Conservation (phyloP, 2,797 vertebrate species). For the Lagocephalus sceleratus region DNA sequence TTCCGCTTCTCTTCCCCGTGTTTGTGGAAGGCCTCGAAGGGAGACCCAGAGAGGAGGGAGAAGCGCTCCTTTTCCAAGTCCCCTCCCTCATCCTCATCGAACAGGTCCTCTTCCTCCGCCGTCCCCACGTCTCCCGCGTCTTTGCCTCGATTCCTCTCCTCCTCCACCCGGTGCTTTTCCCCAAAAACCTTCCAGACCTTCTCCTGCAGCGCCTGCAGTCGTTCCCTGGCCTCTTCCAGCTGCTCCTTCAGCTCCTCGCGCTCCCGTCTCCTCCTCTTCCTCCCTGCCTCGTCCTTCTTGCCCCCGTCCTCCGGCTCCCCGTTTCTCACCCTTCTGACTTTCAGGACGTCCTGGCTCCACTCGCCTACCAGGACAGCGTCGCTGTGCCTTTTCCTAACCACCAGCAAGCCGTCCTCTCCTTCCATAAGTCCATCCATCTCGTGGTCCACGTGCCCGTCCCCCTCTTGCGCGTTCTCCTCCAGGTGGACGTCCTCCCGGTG, state of each 20-base stretch:
- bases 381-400: constrained; percentile 53
- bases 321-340: constrained; percentile 70
- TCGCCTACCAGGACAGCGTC: constrained; percentile 34
- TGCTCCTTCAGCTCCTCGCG: constrained; percentile 79
- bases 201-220: constrained; percentile 78
- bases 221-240: constrained; percentile 76
- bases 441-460: constrained; percentile 30
- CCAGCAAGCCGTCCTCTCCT: constrained; percentile 34
- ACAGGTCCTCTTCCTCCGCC: constrained; percentile 64
- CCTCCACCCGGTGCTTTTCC: constrained; percentile 60
- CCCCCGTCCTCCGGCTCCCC: constrained; percentile 36
- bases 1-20: constrained; percentile 39
- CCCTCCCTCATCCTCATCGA: constrained; percentile 53
- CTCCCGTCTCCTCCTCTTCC: constrained; percentile 70
- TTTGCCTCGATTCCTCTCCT: constrained; percentile 41
- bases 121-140: constrained; percentile 32
- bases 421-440: constrained; percentile 28
- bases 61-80: constrained; percentile 54
- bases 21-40: constrained; percentile 48
- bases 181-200: constrained; percentile 79
- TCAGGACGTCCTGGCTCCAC: constrained; percentile 66
- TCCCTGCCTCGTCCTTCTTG: constrained; percentile 51
- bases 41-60: constrained; percentile 49
- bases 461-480: constrained; percentile 48
- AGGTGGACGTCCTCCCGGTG: constrained; percentile 34